phyloP scores from a whole-genome alignment of 2,797 vertebrate species.

The Mus spretus region DNA sequence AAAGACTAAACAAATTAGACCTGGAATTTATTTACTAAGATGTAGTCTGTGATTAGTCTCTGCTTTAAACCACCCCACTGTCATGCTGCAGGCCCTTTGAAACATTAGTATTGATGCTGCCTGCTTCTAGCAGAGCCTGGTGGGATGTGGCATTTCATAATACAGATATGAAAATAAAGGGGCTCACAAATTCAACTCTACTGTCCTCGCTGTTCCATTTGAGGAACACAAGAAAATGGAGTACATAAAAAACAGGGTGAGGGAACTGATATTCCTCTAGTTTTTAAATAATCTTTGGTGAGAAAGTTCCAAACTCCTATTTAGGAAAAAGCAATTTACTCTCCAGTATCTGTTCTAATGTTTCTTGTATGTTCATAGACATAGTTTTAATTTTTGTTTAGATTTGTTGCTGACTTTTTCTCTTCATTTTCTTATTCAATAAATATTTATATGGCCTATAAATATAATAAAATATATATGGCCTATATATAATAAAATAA shows the following conservation, averaged over 20 bases:
- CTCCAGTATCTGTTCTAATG: neutral
- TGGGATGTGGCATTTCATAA: conserved; percentile 83
- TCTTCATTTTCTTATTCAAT: neutral
- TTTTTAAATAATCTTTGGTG: neutral
- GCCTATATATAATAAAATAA: too few species aligned
- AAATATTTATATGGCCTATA: conserved; percentile 35
- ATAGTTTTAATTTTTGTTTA: neutral
- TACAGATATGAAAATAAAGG: conserved; percentile 84
- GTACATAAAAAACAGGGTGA: neutral
- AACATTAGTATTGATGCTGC: conserved; percentile 87
- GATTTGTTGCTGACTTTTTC: neutral
- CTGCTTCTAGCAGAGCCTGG: conserved; percentile 78
- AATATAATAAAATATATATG: too few species aligned
- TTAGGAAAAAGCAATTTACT: conserved; percentile 27
- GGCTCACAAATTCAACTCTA: conserved; percentile 13
- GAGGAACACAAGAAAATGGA: conserved; percentile 14
- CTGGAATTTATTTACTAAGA: conserved; percentile 87
- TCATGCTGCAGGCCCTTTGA: conserved; percentile 69
- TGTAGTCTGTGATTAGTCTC: conserved; percentile 83
- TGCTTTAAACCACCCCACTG: conserved; percentile 85
- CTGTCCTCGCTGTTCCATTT: neutral
- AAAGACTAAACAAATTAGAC: conserved; percentile 85
- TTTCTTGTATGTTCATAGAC: neutral
- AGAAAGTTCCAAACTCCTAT: neutral
- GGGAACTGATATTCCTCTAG: neutral